Base-by-base conservation (phyloP, 2,888 invertebrate genomes). In the Cheilosia pagana region DNA sequence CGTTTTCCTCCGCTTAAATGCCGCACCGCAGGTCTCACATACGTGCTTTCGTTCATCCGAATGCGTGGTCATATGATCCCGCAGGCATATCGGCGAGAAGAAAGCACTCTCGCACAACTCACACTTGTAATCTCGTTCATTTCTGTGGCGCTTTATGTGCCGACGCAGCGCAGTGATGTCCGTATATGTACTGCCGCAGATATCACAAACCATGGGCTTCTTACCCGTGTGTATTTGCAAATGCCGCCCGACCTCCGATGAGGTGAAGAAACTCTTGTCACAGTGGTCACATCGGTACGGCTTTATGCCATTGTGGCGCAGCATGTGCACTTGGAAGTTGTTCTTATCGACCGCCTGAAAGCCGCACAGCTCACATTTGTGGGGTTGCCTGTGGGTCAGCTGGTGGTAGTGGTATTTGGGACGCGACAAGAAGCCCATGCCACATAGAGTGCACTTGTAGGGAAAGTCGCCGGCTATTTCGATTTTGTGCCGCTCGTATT, bases 261-360 rank as follows among this genome's bases (percentile, higher is more conserved):
- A 78, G 1, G 83, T 83, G 10, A 83, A 78, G n/a, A 83, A 83
- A 3, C 78, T 74, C 14, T 78, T 83, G 7, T 75, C 70, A 8
- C 83, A 83, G 14, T 74, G 62, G 12, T 63, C 50, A 48, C 83
- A 83, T 19, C 55, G 55, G 35, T 68, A 78, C 2, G 74, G 43
- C 45, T 59, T 70, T 19, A 83, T 83, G 3, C 83, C 74, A 25
- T 83, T 70, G 10, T 83, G 83, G 0, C 83, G 83, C 1, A 78
- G 83, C 83, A 83, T 83, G n/a, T 83, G 83, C 8, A 83, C 78
- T 31, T 83, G 74, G 10, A 83, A 83, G 12, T 83, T 83, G 21
- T 78, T 74, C 19, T 53, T 78, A 41, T 83, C 83, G 23, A 45
- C 78, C 1, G 83, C 83, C 23, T 70, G 68, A 5, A 83, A 83